These are phyloP conservation scores for Gila robusta DNA, from an alignment of 2,797 vertebrate species.

Conservation along the genomic window DNA sequence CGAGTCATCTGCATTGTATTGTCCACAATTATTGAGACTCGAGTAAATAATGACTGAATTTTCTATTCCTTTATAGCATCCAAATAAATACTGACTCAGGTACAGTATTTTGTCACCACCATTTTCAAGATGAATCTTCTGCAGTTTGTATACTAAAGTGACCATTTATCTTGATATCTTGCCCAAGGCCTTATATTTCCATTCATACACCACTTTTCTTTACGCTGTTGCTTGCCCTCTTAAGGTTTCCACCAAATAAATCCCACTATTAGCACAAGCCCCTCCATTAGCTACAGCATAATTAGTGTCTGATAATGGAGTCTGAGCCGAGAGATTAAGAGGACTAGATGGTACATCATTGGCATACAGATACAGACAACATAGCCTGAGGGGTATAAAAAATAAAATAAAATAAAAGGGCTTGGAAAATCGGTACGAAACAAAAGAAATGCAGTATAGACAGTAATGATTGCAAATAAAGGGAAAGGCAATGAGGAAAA, in stretches of 20 bases:
- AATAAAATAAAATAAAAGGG: not conserved
- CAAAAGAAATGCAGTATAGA: constrained; percentile 26
- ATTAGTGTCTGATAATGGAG: constrained; percentile 75
- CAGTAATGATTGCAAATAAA: not conserved
- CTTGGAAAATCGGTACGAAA: not conserved
- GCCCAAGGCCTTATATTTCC: constrained; percentile 4
- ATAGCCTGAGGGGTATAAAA: constrained; percentile 27
- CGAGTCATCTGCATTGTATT: not conserved
- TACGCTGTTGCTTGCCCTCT: not conserved
- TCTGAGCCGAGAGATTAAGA: constrained; percentile 73
- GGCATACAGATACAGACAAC: constrained; percentile 65
- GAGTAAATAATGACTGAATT: not conserved
- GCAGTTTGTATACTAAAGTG: constrained; percentile 1
- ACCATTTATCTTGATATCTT: constrained; percentile 10
- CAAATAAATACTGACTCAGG: constrained; percentile 1
- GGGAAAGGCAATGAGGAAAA: not conserved
- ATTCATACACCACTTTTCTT: constrained; percentile 26
- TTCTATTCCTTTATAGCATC: not conserved
- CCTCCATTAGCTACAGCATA: constrained; percentile 71
- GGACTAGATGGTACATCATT: constrained; percentile 58
- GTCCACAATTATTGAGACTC: not conserved
- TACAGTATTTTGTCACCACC: not conserved
- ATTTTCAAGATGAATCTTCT: constrained; percentile 18
- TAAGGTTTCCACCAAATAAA: constrained; percentile 62
- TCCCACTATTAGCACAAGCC: constrained; percentile 69